Conservation (phyloP, 1,140 invertebrate species). For the Aphaenogaster rudis region DNA sequence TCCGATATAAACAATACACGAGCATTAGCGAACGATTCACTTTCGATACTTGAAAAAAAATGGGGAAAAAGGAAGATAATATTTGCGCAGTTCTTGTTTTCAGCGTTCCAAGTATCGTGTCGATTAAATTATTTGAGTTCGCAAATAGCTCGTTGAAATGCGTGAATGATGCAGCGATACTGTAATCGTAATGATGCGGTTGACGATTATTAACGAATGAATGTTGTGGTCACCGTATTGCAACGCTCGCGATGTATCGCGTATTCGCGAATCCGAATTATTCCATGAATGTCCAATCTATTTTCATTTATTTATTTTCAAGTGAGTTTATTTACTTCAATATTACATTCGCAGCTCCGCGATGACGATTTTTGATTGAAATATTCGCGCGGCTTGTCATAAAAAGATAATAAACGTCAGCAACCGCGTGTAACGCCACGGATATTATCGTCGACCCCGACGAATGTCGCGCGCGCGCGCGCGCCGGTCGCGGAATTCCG, state of each 20-base stretch:
- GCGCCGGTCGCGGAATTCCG: slow-evolving; percentile 4
- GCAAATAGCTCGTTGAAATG: not conserved
- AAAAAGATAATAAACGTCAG: slow-evolving; percentile 47
- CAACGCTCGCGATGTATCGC: not conserved
- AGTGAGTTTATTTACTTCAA: slow-evolving; percentile 29
- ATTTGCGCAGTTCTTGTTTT: not conserved
- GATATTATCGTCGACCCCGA: not conserved
- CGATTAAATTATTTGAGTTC: slow-evolving; percentile 7
- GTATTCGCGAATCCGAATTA: slow-evolving; percentile 33
- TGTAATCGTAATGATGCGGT: slow-evolving; percentile 59
- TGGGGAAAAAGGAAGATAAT: not conserved
- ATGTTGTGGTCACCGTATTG: slow-evolving; percentile 40
- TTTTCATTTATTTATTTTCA: slow-evolving; percentile 57
- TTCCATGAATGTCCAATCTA: slow-evolving; percentile 46
- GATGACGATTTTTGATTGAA: slow-evolving; percentile 46
- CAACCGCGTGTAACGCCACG: not conserved
- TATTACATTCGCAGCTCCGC: slow-evolving; percentile 5
- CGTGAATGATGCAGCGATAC: slow-evolving; percentile 35
- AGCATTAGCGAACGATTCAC: not conserved
- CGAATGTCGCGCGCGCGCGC: not conserved
- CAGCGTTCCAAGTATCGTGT: too few species aligned
- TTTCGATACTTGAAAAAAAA: not conserved
- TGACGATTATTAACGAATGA: slow-evolving; percentile 57
- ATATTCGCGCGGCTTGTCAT: not conserved
- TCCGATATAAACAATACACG: not conserved